Base-by-base conservation (phyloP, 2,797 vertebrate species). In the Geotrypetes seraphini region DNA sequence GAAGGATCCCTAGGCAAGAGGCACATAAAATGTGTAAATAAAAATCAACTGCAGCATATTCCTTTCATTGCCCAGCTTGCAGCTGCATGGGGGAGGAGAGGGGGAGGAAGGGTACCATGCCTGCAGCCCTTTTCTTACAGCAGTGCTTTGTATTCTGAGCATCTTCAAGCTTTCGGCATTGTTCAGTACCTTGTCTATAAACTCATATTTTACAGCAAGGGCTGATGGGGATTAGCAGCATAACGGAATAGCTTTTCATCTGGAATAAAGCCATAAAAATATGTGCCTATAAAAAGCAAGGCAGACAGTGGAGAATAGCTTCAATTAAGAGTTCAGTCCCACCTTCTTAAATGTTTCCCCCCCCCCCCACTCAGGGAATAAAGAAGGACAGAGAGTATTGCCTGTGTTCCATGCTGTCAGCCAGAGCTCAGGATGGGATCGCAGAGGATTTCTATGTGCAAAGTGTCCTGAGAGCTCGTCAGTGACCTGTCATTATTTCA, bases 401-500 rank as follows among this genome's bases (percentile, higher is more conserved):
- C 45, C 37, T 33, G 46, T 50, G 62, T 62, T 62, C 31, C 12
- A 43, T 55, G 44, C 48, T 62, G 23, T 29, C 47, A 25, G 53
- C 47, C 43, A 38, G 53, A 60, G 16, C 32, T 44, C 19, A 46
- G 19, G 53, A 54, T 53, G 53, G 44, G 44, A 24, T 37, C 43
- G 54, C 58, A 5, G 6, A 45, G 33, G 21, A 35, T 57, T 43
- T 39, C 31, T 44, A 1, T 48, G 60, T 42, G 58, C 69, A 57
- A 51, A 45, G 35, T 40, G 47, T 45, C 47, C 31, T 26, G 14
- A n/a, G n/a, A 23, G 32, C 43, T 49, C 51, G 45, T 60, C 49
- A 65, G 55, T 62, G n/a, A n/a, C n/a, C n/a, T n/a, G 43, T 67
- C 65, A 67, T 52, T 56, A 57, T 36, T n/a, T 47, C 46, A 43